phyloP scores from a whole-genome alignment of 1,140 invertebrate genomes.

The Wasmannia auropunctata region DNA sequence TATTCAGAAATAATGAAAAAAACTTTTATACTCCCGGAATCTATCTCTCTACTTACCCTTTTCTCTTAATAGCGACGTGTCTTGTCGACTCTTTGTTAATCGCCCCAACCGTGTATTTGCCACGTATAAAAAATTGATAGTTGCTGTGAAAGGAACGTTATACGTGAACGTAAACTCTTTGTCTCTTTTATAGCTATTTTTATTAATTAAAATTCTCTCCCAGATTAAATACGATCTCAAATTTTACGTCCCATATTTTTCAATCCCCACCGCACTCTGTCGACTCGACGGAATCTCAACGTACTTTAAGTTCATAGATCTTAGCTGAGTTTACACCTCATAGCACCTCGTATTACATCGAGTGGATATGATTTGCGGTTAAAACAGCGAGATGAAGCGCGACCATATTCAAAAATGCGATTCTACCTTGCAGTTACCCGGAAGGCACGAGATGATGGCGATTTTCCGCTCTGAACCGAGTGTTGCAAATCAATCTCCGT shows the following conservation, averaged over 20 bases:
- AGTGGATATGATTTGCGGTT: constrained; percentile 3
- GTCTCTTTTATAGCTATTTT: no score
- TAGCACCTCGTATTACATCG: not conserved
- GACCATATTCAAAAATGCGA: constrained; percentile 17
- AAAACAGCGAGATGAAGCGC: not conserved
- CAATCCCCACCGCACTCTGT: not conserved
- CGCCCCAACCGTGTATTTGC: not conserved
- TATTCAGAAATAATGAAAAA: constrained; percentile 31
- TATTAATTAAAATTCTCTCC: not conserved
- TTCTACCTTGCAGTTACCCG: constrained; percentile 16
- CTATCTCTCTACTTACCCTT: not conserved
- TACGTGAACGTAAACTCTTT: not conserved
- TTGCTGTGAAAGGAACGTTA: not conserved
- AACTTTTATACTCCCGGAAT: not conserved
- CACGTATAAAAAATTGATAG: not conserved
- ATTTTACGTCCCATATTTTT: not conserved
- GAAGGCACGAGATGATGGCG: constrained; percentile 24
- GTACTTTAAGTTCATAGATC: not conserved
- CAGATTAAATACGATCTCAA: not conserved
- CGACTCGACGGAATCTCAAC: not conserved
- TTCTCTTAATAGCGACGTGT: not conserved
- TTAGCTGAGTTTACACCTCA: not conserved
- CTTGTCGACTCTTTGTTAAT: no score
- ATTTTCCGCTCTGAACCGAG: constrained; percentile 42
- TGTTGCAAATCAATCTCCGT: constrained; percentile 55